A percentile compares a stretch with the other conserved stretches of the same genome.
Evolutionary conservation across 2,797 vertebrate genomes (phyloP).

Genomic region (Lepus oiostolus): DNA sequence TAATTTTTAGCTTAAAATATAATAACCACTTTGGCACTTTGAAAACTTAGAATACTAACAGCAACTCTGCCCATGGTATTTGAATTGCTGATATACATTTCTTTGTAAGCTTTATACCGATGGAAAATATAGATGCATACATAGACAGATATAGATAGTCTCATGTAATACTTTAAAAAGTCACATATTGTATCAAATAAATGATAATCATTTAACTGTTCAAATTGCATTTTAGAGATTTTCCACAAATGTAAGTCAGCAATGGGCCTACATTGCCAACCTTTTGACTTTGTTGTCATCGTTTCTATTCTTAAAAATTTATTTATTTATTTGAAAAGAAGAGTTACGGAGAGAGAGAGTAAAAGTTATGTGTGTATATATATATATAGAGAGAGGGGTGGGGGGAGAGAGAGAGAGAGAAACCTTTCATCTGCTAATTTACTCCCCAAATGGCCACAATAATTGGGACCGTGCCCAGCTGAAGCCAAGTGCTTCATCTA

Average conservation of each 20-base stretch:
- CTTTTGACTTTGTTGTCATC: not conserved
- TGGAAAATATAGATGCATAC: not conserved
- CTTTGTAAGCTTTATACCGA: not conserved
- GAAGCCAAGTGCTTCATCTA: too few relatives aligned
- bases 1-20: not conserved
- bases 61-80: not conserved
- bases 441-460: too few relatives aligned
- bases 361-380: too few relatives aligned
- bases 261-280: not conserved
- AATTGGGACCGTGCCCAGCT: too few relatives aligned
- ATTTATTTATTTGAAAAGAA: too few relatives aligned
- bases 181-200: not conserved
- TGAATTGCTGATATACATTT: not conserved
- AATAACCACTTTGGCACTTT: not conserved
- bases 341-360: too few relatives aligned
- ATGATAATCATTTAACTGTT: not conserved
- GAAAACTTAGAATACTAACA: not conserved
- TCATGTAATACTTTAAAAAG: not conserved
- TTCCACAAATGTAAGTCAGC: not conserved
- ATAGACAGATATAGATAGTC: not conserved
- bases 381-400: too few relatives aligned
- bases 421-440: too few relatives aligned
- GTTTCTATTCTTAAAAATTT: not conserved
- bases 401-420: too few relatives aligned
- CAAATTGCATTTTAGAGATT: not conserved